Percentiles rank a stretch among this genome's conserved stretches.
phyloP scores from a whole-genome alignment of 1,140 invertebrate genomes.

The Rhopalosiphum padi region DNA sequence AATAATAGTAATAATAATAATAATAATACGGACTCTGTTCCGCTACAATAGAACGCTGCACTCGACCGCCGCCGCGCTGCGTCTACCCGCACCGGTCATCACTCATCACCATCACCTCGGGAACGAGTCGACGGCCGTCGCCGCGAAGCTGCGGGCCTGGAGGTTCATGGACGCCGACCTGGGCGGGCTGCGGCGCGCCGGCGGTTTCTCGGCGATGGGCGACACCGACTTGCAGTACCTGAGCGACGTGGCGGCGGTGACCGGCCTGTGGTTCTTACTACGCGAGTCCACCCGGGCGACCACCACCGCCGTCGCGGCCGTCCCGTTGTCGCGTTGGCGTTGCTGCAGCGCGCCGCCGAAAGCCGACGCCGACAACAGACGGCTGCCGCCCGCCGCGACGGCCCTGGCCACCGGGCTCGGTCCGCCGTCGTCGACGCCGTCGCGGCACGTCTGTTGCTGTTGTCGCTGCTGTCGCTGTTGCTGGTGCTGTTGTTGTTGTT shows the following conservation, averaged over 20 bases:
- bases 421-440: background rate
- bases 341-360: background rate
- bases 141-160: background rate
- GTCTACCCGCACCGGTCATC: background rate
- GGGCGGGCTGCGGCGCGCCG: background rate
- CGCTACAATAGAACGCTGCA: background rate
- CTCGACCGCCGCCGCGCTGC: background rate
- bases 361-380: slow-evolving; percentile 4
- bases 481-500: slow-evolving; percentile 52
- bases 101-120: background rate
- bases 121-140: background rate
- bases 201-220: slow-evolving; percentile 38
- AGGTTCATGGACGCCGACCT: slow-evolving; percentile 54
- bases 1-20: too few relatives aligned
- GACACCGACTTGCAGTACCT: slow-evolving; percentile 52
- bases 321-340: too few relatives aligned
- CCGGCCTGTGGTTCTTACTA: background rate
- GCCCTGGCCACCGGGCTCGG: background rate
- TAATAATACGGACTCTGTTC: background rate
- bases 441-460: background rate
- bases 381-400: slow-evolving; percentile 33
- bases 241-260: background rate
- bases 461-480: background rate
- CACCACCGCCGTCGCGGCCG: background rate
- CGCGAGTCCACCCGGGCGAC: background rate